Base-by-base conservation (phyloP, 2,113 vertebrate species). In the Saccopteryx bilineata region DNA sequence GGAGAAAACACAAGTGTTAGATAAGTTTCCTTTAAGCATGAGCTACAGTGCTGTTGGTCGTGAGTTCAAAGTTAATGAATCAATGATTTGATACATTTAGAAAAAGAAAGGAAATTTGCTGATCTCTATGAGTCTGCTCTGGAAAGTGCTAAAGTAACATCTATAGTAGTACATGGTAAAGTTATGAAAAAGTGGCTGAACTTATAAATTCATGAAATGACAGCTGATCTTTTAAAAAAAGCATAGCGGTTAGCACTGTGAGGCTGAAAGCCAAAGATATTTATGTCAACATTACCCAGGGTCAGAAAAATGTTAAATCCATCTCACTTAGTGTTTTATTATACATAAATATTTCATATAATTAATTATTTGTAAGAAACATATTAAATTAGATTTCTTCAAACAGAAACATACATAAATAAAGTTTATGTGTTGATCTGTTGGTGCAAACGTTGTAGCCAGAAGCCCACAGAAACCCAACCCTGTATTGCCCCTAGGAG, bases 291-390 rank as follows among this genome's bases (percentile, higher is more conserved):
- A 31, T 48, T n/a, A 17, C 19, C 48, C 31, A 75, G 50, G 46
- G n/a, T 76, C 12, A 48, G 65, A 65, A 83, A 93, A 76, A 74
- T 17, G 28, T 60, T 71, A 60, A 79, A 46, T 11, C 6, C 2
- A 66, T 93, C 50, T 56, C 75, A 78, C 31, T 48, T 72, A 46
- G 33, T 39, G 18, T 96, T 79, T 87, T 61, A 65, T 94, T 63
- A 65, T 33, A 78, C 26, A 31, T 17, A 81, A 82, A 87, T 54
- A 79, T 7, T 54, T 1, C 31, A 60, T 65, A 50, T 52, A 58
- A 83, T 74, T 90, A 87, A 93, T 65, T 72, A 78, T 71, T 65
- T 90, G 1, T 90, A 82, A 93, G 87, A 78, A 90, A 80, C 17
- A 39, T 65, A 83, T 72, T 83, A 91, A 93, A 68, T 21, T 80